A percentile compares a stretch with the other conserved stretches of the same genome.
phyloP scores from a whole-genome alignment of 1,140 invertebrate species.

The Eubasilissa regina region DNA sequence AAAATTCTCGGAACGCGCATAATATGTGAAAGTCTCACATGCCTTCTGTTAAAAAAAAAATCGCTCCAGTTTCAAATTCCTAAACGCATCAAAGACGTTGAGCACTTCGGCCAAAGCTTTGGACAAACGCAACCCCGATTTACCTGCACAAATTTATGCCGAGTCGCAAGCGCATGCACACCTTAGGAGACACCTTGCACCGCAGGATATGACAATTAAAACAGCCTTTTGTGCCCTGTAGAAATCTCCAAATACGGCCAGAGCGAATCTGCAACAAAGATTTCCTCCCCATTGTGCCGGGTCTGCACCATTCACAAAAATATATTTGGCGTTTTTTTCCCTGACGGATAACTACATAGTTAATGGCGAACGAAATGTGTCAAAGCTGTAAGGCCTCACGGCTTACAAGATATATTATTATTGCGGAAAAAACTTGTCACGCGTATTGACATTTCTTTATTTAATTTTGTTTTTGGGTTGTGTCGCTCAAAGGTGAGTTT shows the following conservation, averaged over 20 bases:
- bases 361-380: constrained; percentile 59
- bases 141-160: constrained; percentile 56
- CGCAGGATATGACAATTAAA: constrained; percentile 60
- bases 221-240: constrained; percentile 45
- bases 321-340: constrained; percentile 51
- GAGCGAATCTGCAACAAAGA: constrained; percentile 55
- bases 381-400: constrained; percentile 54
- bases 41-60: neutral
- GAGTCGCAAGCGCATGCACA: constrained; percentile 39
- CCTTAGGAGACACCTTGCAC: constrained; percentile 56
- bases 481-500: constrained; percentile 16
- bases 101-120: neutral
- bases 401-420: constrained; percentile 60
- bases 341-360: constrained; percentile 10
- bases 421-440: constrained; percentile 51
- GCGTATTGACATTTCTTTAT: constrained; percentile 42
- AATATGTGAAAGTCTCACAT: constrained; percentile 21
- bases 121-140: neutral
- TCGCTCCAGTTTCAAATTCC: constrained; percentile 17
- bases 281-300: constrained; percentile 34
- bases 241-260: constrained; percentile 51
- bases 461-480: constrained; percentile 47
- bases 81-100: constrained; percentile 23
- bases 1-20: constrained; percentile 12
- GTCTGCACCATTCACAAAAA: constrained; percentile 58